These are phyloP conservation scores for Ichneumon xanthorius DNA, from an alignment of 2,888 invertebrate species.

Conservation along the genomic window DNA sequence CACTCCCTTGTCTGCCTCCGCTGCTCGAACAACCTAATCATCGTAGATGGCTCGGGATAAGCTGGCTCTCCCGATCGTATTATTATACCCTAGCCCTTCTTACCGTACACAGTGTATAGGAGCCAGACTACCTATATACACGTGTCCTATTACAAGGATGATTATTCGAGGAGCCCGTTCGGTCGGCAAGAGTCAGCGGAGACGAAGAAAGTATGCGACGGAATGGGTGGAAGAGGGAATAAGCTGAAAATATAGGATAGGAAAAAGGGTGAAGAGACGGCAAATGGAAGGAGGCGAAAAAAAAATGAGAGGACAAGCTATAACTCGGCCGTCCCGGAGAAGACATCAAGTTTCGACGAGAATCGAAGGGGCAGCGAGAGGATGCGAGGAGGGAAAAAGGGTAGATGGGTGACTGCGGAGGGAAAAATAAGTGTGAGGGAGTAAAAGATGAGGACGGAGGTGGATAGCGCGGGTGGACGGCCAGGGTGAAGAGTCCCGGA, in stretches of 20 bases:
- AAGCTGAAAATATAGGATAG: constrained; percentile 15
- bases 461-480: constrained; percentile 60
- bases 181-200: constrained; percentile 29
- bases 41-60: constrained; percentile 73
- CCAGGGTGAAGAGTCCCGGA: constrained; percentile 58
- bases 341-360: constrained; percentile 49
- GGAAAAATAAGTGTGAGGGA: constrained; percentile 62
- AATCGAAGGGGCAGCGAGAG: constrained; percentile 55
- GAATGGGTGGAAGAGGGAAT: constrained; percentile 24
- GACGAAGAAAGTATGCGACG: constrained; percentile 29
- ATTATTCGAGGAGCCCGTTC: constrained; percentile 72
- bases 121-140: constrained; percentile 18
- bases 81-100: constrained; percentile 70
- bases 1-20: constrained; percentile 39
- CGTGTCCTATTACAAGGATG: constrained; percentile 75
- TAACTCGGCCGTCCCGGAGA: constrained; percentile 18
- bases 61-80: constrained; percentile 70
- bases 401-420: constrained; percentile 20
- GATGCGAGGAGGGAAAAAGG: constrained; percentile 25
- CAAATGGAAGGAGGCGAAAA: constrained; percentile 22
- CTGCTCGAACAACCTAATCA: constrained; percentile 70
- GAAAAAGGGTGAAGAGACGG: constrained; percentile 51
- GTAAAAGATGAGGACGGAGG: constrained; percentile 71
- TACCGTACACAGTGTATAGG: not conserved
- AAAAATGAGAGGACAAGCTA: constrained; percentile 26